Evolutionary conservation across 1,140 invertebrate species (phyloP), one percentile per base, ranked within the genome.

Genomic region (Drosophila setifemur): DNA sequence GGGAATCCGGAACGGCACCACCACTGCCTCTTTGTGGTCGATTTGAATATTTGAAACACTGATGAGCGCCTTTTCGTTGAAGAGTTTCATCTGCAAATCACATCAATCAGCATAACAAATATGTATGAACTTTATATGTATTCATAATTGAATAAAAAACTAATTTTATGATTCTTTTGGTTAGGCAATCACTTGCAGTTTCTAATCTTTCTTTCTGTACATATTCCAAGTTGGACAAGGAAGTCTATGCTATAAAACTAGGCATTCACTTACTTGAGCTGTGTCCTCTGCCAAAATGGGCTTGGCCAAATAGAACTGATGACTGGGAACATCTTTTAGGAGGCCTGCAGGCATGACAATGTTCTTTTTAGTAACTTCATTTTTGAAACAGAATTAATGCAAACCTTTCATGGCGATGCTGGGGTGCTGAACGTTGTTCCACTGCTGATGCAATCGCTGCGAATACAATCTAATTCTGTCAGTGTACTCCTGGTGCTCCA

Each of bases 401-500:
- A n/a, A 18, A 87, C 88, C 88, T 74, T 73, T 87, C n/a, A 25
- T 4, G 8, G 39, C n/a, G 12, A 63, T 60, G 7, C 44, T 69
- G 2, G 89, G 79, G 28, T 88, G 76, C 45, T 89, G 89, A 9
- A 89, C 69, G 21, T 86, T 91, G 33, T 90, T 90, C 71, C 91
- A 91, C 68, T 92, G 90, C 66, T 92, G 91, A 35, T 92, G 92
- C 64, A 94, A 91, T 47, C 92, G 91, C 78, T 93, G 92, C 21
- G 93, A 93, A 88, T 96, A 96, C 44, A 93, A 91, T 88, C 93
- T 94, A 37, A 94, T 93, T 79, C 95, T 92, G 73, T 96, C 95
- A 66, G 94, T 91, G 77, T 95, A 96, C 89, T 96, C 96, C 85
- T 95, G 94, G 72, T 95, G 95, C 82, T 96, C 95, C 31, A 91